Base-by-base conservation (phyloP, 1,140 invertebrate genomes). In the Pentalonia nigronervosa region DNA sequence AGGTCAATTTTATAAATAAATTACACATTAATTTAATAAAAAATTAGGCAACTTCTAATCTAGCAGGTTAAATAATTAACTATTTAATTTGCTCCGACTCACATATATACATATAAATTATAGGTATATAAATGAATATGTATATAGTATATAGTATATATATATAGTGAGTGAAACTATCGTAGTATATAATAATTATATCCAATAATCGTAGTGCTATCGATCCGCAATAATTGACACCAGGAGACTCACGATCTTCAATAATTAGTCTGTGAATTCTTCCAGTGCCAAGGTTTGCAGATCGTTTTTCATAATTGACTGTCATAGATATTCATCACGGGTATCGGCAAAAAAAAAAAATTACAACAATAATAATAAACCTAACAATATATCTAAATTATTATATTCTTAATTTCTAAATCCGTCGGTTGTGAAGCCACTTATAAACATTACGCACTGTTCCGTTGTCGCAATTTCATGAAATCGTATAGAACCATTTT, bases 181-280 rank as follows among this genome's bases (percentile, higher is more conserved):
- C 11, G 60, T 67, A 67, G 11, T n/a, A 67, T 17, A n/a, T n/a
- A n/a, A 67, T 67, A n/a, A 67, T 67, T 67, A 67, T 17, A 67
- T 67, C n/a, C 60, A 67, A 67, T 30, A 67, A n/a, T 30, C 41
- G 47, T 48, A 48, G 91, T 17, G 48, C 41, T 47, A 84, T 53
- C 91, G 91, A 93, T 93, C 53, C 53, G 91, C 91, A 84, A 93
- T 53, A 53, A 20, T 93, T 93, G 91, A 93, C 91, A 93, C 91
- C 91, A 83, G 76, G 91, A 93, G 91, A 93, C 91, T 93, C 91
- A 93, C 91, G 91, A 93, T 93, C 91, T 93, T 93, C 36, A 84
- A 84, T 36, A 84, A 50, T 41, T 21, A 93, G 91, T 93, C 91
- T 93, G 91, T 93, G 91, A 93, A 93, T 93, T 93, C 91, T 93